Base-by-base conservation (phyloP, 2,888 invertebrate species). In the Standfussiana lucernea region DNA sequence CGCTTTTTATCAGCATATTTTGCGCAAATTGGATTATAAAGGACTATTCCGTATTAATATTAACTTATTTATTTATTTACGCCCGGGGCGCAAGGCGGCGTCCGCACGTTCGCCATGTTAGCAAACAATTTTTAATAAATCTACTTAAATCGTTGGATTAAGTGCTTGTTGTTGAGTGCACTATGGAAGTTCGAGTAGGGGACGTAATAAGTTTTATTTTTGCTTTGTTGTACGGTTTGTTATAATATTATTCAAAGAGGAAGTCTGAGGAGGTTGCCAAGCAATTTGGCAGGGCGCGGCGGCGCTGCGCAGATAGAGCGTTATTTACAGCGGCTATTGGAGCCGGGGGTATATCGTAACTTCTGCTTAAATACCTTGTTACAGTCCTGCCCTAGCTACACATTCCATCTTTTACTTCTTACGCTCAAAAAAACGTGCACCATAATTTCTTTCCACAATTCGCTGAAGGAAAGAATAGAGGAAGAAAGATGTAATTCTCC, bases 231-330 rank as follows among this genome's bases (percentile, higher is more conserved):
- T 94, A 90, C 90, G 88, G 90, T 93, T 93, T 91, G 92, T 95
- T 93, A 94, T 95, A 95, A 94, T 94, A 94, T 95, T 95, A 95
- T 95, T 95, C 95, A 95, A 95, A 93, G 93, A 93, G 95, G 94
- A 94, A 95, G 94, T 94, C 94, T 94, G 94, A 95, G 94, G 91
- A 95, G 93, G 94, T 90, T 96, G 96, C 95, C 95, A 96, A 95
- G 96, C 94, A 95, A 95, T 96, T 95, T 95, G 96, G 96, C 96
- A 95, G 92, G 86, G 92, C 88, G 89, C 91, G 90, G 92, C 92
- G 92, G 92, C 92, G 93, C 91, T 92, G 90, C 92, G 91, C 86
- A 95, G 95, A 95, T 95, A 95, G 91, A 91, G 90, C 92, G 93
- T 95, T 95, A 95, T 96, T 95, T 96, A 96, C 95, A 91, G 91